Evolutionary conservation across 2,888 invertebrate genomes (phyloP).

Genomic region (Papilio gigon): DNA sequence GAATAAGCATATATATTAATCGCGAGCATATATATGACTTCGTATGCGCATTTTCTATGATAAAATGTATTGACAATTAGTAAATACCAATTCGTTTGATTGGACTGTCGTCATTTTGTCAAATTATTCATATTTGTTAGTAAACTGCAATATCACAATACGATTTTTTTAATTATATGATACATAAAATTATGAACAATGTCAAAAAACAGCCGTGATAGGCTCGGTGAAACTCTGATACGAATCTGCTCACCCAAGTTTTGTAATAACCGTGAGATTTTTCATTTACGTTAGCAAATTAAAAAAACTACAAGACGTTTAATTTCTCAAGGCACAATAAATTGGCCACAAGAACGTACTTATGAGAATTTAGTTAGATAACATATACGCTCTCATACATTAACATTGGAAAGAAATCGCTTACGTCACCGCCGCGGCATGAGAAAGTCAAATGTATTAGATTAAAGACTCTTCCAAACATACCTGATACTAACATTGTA

Average conservation of each 20-base stretch:
- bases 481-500: not conserved
- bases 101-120: no score
- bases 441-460: constrained; percentile 29
- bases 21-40: no score
- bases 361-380: constrained; percentile 31
- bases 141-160: no score
- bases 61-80: no score
- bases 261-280: constrained; percentile 11
- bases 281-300: not conserved
- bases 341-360: constrained; percentile 11
- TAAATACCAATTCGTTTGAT: no score
- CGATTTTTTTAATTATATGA: no score
- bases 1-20: no score
- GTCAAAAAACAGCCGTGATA: not conserved
- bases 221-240: constrained; percentile 11
- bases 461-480: constrained; percentile 3
- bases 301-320: not conserved
- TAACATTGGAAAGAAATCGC: constrained; percentile 30
- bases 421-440: constrained; percentile 26
- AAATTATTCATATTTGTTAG: no score
- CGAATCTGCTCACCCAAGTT: constrained; percentile 4
- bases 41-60: not conserved
- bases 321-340: constrained; percentile 14
- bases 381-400: constrained; percentile 16
- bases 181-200: not conserved